Evolutionary conservation across 2,888 invertebrate species (phyloP).

Genomic region (Kryphioiulus occultus): DNA sequence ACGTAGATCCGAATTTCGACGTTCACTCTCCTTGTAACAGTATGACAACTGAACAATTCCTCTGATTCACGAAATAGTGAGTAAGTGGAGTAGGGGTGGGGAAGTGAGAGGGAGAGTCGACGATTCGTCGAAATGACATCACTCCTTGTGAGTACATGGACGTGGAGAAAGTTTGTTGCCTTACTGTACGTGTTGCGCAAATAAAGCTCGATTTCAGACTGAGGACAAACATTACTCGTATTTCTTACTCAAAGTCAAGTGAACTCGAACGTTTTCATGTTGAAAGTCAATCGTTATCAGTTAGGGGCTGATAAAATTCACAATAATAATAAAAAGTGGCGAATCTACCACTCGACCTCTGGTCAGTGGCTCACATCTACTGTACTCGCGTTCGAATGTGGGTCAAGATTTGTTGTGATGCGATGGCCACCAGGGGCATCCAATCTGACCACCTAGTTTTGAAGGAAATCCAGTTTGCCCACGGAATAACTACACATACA

Average conservation of each 20-base stretch:
- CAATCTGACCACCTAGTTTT: neutral
- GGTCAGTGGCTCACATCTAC: too few relatives aligned
- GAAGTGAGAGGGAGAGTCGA: neutral
- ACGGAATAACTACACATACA: neutral
- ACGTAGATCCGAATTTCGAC: neutral
- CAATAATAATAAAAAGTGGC: neutral
- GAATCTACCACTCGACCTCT: neutral
- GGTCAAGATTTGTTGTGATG: slow-evolving; percentile 7
- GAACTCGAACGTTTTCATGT: neutral
- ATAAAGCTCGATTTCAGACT: neutral
- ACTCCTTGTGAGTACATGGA: neutral
- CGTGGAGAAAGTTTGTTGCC: neutral
- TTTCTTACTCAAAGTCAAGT: slow-evolving; percentile 1
- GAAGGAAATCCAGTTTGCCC: slow-evolving; percentile 17
- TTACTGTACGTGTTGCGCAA: neutral
- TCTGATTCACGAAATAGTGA: neutral
- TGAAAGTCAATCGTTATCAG: neutral
- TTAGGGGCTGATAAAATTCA: neutral
- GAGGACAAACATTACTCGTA: neutral
- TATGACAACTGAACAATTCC: neutral
- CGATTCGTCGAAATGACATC: neutral
- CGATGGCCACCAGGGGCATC: neutral
- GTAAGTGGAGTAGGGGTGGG: neutral
- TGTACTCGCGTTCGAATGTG: neutral
- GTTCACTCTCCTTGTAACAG: neutral